A percentile compares a stretch with the other conserved stretches of the same genome.
Evolutionary conservation across 2,797 vertebrate genomes (phyloP).

Genomic region (Tadarida brasiliensis): DNA sequence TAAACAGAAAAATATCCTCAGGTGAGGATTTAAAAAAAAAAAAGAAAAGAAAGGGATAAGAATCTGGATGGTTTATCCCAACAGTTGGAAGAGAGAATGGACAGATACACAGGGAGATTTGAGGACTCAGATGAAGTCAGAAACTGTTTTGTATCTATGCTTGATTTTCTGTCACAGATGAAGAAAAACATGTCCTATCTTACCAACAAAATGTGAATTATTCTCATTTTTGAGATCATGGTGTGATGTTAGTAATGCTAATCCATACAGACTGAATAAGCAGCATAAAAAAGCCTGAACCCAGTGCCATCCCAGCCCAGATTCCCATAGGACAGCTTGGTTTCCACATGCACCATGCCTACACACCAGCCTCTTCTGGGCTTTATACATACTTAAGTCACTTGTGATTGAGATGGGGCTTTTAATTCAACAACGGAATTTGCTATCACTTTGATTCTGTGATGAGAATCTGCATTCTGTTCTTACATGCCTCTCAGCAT

Average conservation of each 20-base stretch:
- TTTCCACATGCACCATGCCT: not conserved
- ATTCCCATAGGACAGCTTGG: not conserved
- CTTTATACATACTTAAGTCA: not conserved
- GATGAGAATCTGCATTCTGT: not conserved
- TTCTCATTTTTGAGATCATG: not conserved
- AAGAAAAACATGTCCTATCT: not conserved
- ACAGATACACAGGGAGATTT: not conserved
- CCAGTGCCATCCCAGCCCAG: not conserved
- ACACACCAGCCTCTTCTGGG: not conserved
- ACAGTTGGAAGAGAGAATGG: not conserved
- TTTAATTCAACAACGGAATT: constrained; percentile 5
- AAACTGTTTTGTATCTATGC: not conserved
- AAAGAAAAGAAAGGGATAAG: not conserved
- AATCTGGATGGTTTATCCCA: not conserved
- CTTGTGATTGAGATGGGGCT: not conserved
- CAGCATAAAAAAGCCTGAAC: not conserved
- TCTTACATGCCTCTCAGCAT: not conserved
- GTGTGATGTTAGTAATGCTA: not conserved
- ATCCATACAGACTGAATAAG: not conserved
- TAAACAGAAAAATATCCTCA: too few species aligned
- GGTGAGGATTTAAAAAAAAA: too few species aligned
- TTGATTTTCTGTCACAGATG: not conserved
- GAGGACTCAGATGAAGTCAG: not conserved
- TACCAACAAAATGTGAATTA: not conserved
- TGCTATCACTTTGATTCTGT: not conserved